Evolutionary conservation across 2,797 vertebrate genomes (phyloP), one percentile per base, ranked within the genome.

Genomic region (Luscinia luscinia): DNA sequence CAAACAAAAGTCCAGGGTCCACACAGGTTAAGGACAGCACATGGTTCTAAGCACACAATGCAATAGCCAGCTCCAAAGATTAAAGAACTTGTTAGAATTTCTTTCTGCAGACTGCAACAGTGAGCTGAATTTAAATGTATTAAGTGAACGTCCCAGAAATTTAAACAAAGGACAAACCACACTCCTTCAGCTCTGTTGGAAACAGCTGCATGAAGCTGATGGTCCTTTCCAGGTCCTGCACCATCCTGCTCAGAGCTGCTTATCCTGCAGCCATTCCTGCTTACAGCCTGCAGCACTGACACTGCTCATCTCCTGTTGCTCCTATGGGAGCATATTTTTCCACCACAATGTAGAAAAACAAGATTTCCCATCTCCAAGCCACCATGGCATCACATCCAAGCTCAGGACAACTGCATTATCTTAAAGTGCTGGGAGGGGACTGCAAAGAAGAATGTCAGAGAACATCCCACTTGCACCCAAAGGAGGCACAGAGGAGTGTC

Each of bases 1-100:
- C 85, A 94, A 93, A 90, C 90, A 84, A 61, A 54, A 87, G 93
- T 91, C 62, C 95, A 94, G 83, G 77, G 94, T 96, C 85, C 94
- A 93, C 48, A 18, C 1, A 21, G 91, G 94, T 91, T 84, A 96
- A 96, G 85, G 95, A 79, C 94, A 90, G 69, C 55, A 84, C 73
- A 38, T 0, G 1, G 46, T 36, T 88, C 70, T 84, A 66, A 69
- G 74, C 66, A 90, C 11, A 94, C 80, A 94, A 20, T 40, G n/a
- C 79, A 85, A 87, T 40, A 72, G 64, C 22, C 89, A 89, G 51
- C 46, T 62, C 61, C 69, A 86, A 61, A 94, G 67, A 94, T 70
- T 76, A 75, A 82, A 89, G 69, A 38, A 67, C 4, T 26, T 45
- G 24, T 36, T 61, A 85, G 66, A 48, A 43, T 76, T 75, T 74